Evolutionary conservation across 2,113 vertebrate species (phyloP), one percentile per base, ranked within the genome.

Genomic region (Phodopus roborovskii): DNA sequence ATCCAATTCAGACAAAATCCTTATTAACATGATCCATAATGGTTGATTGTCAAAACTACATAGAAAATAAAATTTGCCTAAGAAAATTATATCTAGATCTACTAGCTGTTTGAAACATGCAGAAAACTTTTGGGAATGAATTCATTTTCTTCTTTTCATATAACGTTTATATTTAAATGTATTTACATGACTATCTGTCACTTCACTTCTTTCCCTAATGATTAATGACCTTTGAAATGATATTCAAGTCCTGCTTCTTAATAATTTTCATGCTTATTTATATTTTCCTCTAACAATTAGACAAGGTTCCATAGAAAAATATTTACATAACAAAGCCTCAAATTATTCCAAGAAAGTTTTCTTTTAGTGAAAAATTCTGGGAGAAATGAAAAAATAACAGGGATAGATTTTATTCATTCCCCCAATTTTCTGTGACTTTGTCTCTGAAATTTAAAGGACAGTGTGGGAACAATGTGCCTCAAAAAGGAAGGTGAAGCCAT

Each of bases 191-290:
- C 7, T 64, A 2, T 30, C 48, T 75, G 1, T 9, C 58, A 93
- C 88, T 88, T 92, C 50, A 19, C 36, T 90, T 90, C 58, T 71
- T 83, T 33, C 39, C 28, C 20, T 64, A 89, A 45, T 88, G 58
- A 87, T 93, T 56, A 93, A 84, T 30, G 66, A 73, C 5, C 9
- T 90, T 75, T 45, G 36, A 83, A 86, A 70, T 86, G 84, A 83
- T 58, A 90, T 71, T 75, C 60, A 94, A 75, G 74, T 70, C 26
- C 89, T 92, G 12, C 22, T 70, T 92, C 39, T 94, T 20, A 93
- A 95, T 58, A 92, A 75, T 84, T 86, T 75, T 75, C 7, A 74
- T 13, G 3, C 26, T 95, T 90, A 84, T 90, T 87, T 89, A 79
- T 83, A 71, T 50, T 91, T 75, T 1, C 24, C 66, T 42, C 36